Evolutionary conservation across 2,888 invertebrate genomes (phyloP), one percentile per base, ranked within the genome.

Genomic region (Eupithecia tripunctaria): DNA sequence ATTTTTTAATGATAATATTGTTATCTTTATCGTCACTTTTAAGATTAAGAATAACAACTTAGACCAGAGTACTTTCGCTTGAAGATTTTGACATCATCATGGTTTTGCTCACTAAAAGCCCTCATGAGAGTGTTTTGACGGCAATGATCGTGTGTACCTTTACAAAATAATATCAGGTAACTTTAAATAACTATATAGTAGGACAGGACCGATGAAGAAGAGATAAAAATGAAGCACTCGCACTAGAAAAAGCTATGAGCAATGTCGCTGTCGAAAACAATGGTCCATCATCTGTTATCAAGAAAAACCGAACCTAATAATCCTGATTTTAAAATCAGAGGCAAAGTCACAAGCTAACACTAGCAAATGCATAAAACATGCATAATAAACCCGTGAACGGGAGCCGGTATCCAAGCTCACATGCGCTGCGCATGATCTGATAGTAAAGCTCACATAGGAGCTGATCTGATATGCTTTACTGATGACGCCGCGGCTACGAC

Each of bases 401-500:
- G 29, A 29, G 29, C 60, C 29, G 29, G 60, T 18, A 29, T 18
- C 18, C 29, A 60, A n/a, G 56, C 56, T 56, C 60, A 29, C 60
- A 60, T 60, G 18, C 18, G 21, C 25, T 56, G 56, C 25, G 56
- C 25, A 21, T 56, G 29, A 60, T 60, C 60, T 60, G 60, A 60
- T 60, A 60, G 5, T 2, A 18, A 1, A 60, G 27, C 60, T 15
- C 60, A 60, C 60, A 59, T 60, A 27, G 15, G 59, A 27, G 59
- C 59, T 27, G 60, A 60, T 60, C 60, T 60, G 60, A 60, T 60
- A 60, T 29, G 60, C 36, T 32, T 36, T 21, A 63, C 63, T 63
- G 43, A 68, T 70, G 68, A 70, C 66, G 59, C 27, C 64, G 64
- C 67, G 21, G 63, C 47, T 69, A 69, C 68, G 67, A 67, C 27